Evolutionary conservation across 2,797 vertebrate species (phyloP).

Genomic region (Pagetopsis macropterus): DNA sequence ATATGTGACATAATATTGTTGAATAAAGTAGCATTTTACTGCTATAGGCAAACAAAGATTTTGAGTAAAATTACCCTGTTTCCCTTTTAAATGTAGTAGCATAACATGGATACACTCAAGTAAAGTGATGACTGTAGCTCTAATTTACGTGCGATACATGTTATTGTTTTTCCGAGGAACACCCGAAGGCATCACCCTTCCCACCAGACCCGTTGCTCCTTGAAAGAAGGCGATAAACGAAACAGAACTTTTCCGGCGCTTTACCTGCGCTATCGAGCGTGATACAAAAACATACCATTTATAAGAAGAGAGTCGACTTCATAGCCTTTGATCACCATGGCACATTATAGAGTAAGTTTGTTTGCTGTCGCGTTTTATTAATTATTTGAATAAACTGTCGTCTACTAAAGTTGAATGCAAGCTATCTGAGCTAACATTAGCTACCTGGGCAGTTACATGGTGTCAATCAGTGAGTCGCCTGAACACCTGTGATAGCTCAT

Average conservation of each 20-base stretch:
- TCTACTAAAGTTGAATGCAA: too few relatives aligned
- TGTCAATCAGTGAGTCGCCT: neutral
- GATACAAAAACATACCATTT: neutral
- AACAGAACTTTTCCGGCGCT: slow-evolving; percentile 40
- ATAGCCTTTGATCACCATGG: slow-evolving; percentile 53
- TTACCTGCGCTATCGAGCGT: neutral
- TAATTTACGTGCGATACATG: fast-evolving
- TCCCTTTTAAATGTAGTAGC: too few relatives aligned
- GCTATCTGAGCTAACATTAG: slow-evolving; percentile 29
- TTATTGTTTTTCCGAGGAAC: neutral
- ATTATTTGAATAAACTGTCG: neutral
- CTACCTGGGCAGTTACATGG: neutral
- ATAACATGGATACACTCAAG: too few relatives aligned
- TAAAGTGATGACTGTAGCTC: too few relatives aligned
- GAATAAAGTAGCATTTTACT: too few relatives aligned
- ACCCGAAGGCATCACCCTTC: slow-evolving; percentile 43
- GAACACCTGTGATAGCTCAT: neutral
- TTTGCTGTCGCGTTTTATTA: neutral
- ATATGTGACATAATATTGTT: too few relatives aligned
- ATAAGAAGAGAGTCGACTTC: neutral
- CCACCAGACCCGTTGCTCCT: neutral
- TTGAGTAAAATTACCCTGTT: too few relatives aligned
- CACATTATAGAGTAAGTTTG: slow-evolving; percentile 77
- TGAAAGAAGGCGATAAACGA: slow-evolving; percentile 41
- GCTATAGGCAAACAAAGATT: too few relatives aligned